Percentiles rank a stretch among this genome's conserved stretches.
phyloP scores from a whole-genome alignment of 2,888 invertebrate genomes.

The Choreutis nemorana region DNA sequence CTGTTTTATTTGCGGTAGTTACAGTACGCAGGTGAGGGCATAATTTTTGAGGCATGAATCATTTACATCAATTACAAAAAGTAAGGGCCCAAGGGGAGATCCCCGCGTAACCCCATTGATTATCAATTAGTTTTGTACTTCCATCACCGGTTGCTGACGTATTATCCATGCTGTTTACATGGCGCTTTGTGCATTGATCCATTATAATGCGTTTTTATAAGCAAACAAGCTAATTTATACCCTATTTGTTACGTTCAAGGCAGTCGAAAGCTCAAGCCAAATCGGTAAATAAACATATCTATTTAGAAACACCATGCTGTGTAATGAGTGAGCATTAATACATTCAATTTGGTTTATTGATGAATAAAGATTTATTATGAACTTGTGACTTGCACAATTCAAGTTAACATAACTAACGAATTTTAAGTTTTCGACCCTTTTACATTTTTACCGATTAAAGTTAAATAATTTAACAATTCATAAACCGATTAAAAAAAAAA shows the following conservation, averaged over 20 bases:
- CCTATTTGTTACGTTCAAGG: conserved; percentile 21
- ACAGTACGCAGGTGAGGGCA: conserved; percentile 30
- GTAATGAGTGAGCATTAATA: conserved; percentile 50
- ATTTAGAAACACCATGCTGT: conserved; percentile 59
- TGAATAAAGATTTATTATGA: conserved; percentile 52
- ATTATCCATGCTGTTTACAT: conserved; percentile 62
- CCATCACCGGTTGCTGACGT: conserved; percentile 49
- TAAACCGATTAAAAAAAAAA: no score
- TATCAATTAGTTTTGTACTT: conserved; percentile 63
- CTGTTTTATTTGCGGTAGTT: no score
- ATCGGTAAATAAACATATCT: conserved; percentile 47
- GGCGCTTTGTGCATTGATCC: conserved; percentile 43
- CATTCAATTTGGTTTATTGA: conserved; percentile 60
- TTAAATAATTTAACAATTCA: no score
- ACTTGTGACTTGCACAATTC: conserved; percentile 53
- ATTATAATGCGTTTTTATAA: conserved; percentile 28
- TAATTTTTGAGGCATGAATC: conserved; percentile 44
- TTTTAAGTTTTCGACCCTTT: no score
- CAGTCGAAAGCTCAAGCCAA: conserved; percentile 19
- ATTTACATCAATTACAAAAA: conserved; percentile 44
- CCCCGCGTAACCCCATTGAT: conserved; percentile 50
- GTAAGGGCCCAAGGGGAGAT: conserved; percentile 29
- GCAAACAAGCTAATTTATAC: conserved; percentile 16
- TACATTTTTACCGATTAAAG: no score
- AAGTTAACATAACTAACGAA: no score